These are phyloP conservation scores for Meriones unguiculatus DNA, from an alignment of 2,113 vertebrate species.

Conservation along the genomic window DNA sequence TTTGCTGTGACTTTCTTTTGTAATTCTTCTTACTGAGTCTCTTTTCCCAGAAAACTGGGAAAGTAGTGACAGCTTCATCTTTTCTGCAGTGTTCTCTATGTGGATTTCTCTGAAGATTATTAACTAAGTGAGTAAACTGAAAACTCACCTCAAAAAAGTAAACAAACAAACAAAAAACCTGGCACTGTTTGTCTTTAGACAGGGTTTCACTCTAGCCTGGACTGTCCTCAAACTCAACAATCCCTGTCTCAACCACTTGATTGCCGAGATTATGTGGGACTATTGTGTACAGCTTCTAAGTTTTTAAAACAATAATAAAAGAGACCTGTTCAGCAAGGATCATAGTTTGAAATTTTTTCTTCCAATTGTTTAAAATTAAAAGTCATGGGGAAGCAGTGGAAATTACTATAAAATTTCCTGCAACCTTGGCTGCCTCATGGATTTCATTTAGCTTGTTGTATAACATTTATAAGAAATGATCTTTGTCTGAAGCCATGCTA, in stretches of 20 bases:
- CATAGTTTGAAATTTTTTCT: no score
- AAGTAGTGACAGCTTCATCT: not conserved
- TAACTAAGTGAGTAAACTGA: constrained; percentile 19
- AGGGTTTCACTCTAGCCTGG: not conserved
- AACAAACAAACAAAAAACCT: no score
- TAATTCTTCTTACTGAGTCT: not conserved
- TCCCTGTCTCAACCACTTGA: not conserved
- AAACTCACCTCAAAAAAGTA: not conserved
- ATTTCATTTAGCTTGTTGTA: no score
- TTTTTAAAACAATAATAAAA: constrained; percentile 24
- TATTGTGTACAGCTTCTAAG: not conserved
- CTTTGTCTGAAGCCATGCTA: no score
- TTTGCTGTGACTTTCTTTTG: not conserved
- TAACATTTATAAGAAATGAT: no score
- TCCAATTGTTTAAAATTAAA: no score
- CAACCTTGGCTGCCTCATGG: no score
- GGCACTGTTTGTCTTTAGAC: not conserved
- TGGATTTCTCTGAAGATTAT: constrained; percentile 20
- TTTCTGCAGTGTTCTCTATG: not conserved
- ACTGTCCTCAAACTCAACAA: not conserved
- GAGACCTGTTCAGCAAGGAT: not conserved
- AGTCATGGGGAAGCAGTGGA: no score
- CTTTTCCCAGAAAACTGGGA: not conserved
- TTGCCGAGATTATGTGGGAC: not conserved
- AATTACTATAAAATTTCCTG: no score